phyloP scores from a whole-genome alignment of 2,888 invertebrate species.

The Sialis fuliginosa region DNA sequence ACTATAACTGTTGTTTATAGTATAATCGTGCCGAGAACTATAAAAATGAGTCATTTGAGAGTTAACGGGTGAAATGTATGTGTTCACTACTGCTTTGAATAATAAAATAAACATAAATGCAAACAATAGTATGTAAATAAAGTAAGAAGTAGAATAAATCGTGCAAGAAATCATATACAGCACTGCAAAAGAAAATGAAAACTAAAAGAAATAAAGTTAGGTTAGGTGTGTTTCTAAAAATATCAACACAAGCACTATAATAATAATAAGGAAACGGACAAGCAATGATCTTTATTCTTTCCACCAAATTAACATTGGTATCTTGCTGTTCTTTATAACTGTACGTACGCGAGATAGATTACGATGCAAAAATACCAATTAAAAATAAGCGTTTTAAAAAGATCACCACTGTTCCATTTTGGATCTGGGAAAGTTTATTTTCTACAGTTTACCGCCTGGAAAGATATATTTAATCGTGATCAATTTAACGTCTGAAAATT shows the following conservation, averaged over 20 bases:
- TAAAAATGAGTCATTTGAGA: too few species aligned
- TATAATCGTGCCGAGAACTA: too few species aligned
- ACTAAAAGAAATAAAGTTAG: slow-evolving; percentile 3
- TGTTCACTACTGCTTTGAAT: too few species aligned
- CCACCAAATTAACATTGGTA: background rate
- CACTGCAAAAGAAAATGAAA: background rate
- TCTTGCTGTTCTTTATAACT: background rate
- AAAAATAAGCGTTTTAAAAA: background rate
- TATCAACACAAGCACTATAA: slow-evolving; percentile 5
- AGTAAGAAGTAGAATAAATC: slow-evolving; percentile 1
- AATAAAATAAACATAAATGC: background rate
- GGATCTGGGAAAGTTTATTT: too few species aligned
- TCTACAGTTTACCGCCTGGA: too few species aligned
- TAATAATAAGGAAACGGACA: slow-evolving; percentile 2
- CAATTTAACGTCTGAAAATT: too few species aligned
- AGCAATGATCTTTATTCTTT: slow-evolving; percentile 3
- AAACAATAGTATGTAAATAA: slow-evolving; percentile 4
- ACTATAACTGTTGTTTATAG: too few species aligned
- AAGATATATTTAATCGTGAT: too few species aligned
- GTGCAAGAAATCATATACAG: slow-evolving; percentile 3
- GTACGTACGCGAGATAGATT: background rate
- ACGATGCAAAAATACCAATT: background rate
- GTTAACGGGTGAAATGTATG: too few species aligned
- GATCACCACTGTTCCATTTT: background rate
- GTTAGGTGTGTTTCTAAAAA: slow-evolving; percentile 6